Base-by-base conservation (phyloP, 2,888 invertebrate genomes). In the Luperina nickerlii region DNA sequence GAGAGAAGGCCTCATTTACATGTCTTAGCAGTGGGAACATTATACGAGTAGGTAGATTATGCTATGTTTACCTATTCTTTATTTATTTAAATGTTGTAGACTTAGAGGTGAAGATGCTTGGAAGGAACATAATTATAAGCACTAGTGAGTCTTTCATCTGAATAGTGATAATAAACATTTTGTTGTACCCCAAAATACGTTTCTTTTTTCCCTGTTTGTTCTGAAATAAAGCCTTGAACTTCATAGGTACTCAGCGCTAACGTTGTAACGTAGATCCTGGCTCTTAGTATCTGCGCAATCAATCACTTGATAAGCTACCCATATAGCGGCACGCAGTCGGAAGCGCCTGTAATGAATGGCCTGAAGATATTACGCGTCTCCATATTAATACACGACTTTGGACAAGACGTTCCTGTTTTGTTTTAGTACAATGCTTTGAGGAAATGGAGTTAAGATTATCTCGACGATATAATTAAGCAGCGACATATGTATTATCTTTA, bases 281-380 rank as follows among this genome's bases (percentile, higher is more conserved):
- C 62, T 82, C 81, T 85, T 81, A 87, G 85, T 89, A 89, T 90
- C 90, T 69, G 70, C 42, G 84, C 89, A 89, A 90, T 89, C 89
- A 90, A 89, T 89, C 89, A 89, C 87, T 83, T 80, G 89, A 89
- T 89, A 90, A 89, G 90, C 90, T 84, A 84, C 87, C 90, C 82
- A 88, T 84, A 89, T 81, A 87, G 68, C 74, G 81, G 82, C 83
- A 84, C 89, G 89, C 89, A 90, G 89, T 87, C 89, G 90, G 89
- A 90, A 89, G 81, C 79, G 73, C 32, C 80, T 71, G 86, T 89
- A 89, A 90, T 89, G 89, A 89, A 89, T 90, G 80, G 89, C 81
- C 78, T 80, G 51, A 73, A 89, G 89, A 89, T 89, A 87, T 89
- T 81, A 90, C 77, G 79, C 83, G 83, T 73, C 65, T 83, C 83